These are phyloP conservation scores for Nemopilema nomurai DNA, from an alignment of 30 jellyfish, hydroid and myxozoan genomes.

Conservation along the genomic window DNA sequence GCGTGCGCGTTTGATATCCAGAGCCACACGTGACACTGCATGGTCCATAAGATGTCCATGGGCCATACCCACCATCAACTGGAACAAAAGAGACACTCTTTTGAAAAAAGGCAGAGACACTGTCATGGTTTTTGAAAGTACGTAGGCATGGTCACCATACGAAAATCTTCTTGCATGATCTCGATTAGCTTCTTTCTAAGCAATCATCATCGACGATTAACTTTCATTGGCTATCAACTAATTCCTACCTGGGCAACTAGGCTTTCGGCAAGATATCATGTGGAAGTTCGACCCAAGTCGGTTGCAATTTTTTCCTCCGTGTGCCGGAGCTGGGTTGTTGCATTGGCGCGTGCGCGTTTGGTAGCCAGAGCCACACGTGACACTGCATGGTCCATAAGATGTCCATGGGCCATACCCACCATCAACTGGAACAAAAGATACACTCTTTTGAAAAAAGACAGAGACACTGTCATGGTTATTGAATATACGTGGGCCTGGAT, in stretches of 20 bases:
- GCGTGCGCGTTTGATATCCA: conserved; percentile 49
- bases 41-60: conserved; percentile 61
- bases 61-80: conserved; percentile 75
- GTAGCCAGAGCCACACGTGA: conserved; percentile 65
- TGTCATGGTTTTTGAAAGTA: too few species aligned
- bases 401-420: conserved; percentile 77
- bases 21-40: conserved; percentile 68
- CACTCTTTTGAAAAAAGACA: too few species aligned
- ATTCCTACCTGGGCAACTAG: too few species aligned
- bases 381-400: conserved; percentile 58
- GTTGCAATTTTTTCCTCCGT: conserved; percentile 56
- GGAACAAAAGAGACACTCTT: too few species aligned
- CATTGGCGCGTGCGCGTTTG: conserved; percentile 57
- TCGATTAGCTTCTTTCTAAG: too few species aligned
- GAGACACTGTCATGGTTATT: too few species aligned
- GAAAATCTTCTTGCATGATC: too few species aligned
- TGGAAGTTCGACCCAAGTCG: conserved; percentile 35
- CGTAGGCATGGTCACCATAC: conserved; percentile 70
- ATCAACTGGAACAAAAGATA: conserved; percentile 23
- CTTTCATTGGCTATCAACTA: too few species aligned
- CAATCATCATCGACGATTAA: too few species aligned
- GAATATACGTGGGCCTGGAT: too few species aligned
- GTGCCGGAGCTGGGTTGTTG: conserved; percentile 62
- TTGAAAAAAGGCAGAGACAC: too few species aligned
- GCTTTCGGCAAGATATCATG: conserved; percentile 24